Conservation (phyloP, 2,113 vertebrate genomes). For the Pleuronectes platessa region DNA sequence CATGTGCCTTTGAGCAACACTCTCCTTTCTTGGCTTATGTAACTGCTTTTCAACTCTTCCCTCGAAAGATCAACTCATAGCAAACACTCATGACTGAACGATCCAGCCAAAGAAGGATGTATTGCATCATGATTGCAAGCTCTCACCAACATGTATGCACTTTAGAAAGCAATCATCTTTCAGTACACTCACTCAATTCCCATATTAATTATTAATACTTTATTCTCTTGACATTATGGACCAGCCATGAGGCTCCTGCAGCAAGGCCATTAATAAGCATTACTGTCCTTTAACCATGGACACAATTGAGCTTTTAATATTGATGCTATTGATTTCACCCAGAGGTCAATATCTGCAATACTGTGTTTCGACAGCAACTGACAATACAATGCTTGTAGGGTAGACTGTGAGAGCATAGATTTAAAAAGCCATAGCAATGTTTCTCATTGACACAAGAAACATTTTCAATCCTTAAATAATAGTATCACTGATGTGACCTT, state of each 20-base stretch:
- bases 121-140: not conserved
- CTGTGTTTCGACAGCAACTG: conserved; percentile 2
- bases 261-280: conserved; percentile 19
- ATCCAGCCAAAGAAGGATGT: too few species aligned
- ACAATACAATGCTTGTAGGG: conserved; percentile 1
- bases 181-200: not conserved
- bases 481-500: conserved; percentile 2
- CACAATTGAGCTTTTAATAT: conserved; percentile 34
- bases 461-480: not conserved
- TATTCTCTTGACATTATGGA: conserved; percentile 10
- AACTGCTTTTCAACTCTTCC: conserved; percentile 4
- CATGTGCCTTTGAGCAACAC: not conserved
- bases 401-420: not conserved
- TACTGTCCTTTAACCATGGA: conserved; percentile 30
- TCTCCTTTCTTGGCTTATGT: conserved; percentile 1
- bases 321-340: conserved; percentile 33
- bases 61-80: not conserved
- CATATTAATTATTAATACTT: conserved; percentile 12
- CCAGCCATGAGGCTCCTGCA: not conserved
- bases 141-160: not conserved
- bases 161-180: not conserved
- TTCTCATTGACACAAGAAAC: not conserved
- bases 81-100: not conserved
- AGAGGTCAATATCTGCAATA: conserved; percentile 38
- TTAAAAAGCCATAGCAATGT: not conserved